Evolutionary conservation across 92 coral and sea anemone species (phyloP).

Genomic region (Metridium senile): DNA sequence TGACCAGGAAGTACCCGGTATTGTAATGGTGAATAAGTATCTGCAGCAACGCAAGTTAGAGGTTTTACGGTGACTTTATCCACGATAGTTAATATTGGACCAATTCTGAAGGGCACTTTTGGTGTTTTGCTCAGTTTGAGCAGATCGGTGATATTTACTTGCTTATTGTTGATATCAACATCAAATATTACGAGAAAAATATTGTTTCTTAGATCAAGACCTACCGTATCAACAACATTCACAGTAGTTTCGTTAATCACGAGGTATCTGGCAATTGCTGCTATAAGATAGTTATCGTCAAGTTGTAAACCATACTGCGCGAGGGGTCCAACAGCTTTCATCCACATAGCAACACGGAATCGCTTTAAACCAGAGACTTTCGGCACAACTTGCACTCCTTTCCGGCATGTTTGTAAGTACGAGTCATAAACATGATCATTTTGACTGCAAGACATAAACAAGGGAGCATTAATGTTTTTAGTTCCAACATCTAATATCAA

Average conservation of each 20-base stretch:
- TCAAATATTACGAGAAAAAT: not conserved
- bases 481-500: conserved; percentile 20
- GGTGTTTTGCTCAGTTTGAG: conserved; percentile 7
- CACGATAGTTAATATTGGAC: not conserved
- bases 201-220: not conserved
- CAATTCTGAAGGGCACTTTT: too few relatives aligned
- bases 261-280: not conserved
- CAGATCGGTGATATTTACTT: conserved; percentile 10
- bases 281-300: too few relatives aligned
- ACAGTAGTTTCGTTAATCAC: not conserved
- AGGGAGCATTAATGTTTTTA: not conserved
- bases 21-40: conserved; percentile 9
- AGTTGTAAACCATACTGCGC: not conserved
- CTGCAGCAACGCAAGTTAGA: conserved; percentile 23
- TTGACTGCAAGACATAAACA: not conserved
- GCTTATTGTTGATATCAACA: not conserved
- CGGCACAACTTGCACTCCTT: conserved; percentile 11
- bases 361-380: not conserved
- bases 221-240: not conserved
- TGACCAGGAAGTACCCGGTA: conserved; percentile 23
- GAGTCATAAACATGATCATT: conserved; percentile 29
- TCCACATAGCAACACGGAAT: conserved; percentile 27
- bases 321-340: not conserved
- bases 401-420: conserved; percentile 23
- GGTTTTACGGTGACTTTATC: conserved; percentile 29